Base-by-base conservation (phyloP, 1,140 invertebrate genomes). In the Drosophila tristis region DNA sequence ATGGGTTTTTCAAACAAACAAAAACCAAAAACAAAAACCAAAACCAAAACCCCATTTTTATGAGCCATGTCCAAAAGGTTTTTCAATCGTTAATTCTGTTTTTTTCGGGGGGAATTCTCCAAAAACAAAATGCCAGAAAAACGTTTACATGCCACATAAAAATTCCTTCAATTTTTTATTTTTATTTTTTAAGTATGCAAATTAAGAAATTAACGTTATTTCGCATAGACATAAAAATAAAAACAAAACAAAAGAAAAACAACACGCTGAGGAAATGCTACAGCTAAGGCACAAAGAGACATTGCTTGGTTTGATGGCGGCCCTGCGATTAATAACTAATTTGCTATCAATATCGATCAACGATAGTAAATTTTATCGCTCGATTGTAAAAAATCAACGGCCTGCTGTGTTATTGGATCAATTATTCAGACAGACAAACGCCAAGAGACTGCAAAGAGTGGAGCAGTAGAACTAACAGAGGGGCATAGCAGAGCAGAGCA, bases 341-440 rank as follows among this genome's bases (percentile, higher is more conserved):
- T 87, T 70, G 84, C 82, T 75, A 89, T 87, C 35, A 89, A 84
- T 87, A 89, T 87, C 84, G 67, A 84, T 75, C 63, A 53, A 64
- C 54, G 82, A 87, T 87, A 79, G 75, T 87, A 78, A 86, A 76
- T 54, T 86, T 86, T 86, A 86, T 82, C 79, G 82, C 48, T 35
- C 50, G 82, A 82, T 87, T 87, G 74, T 86, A 86, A 86, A 70
- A 86, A 87, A 89, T 87, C 82, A 84, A 89, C 79, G 60, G 57
- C 82, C 79, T 59, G 84, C 82, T 84, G 82, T 68, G 84, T 89
- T 87, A 87, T 89, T 89, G 75, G 84, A 75, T 84, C 82, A 87
- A 87, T 87, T 87, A 89, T 87, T 82, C 60, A 63, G 47, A 45
- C 20, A 50, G 2, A 43, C n/a, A 50, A 1, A 43, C 11, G 16